These are phyloP conservation scores for Lampropteryx suffumata DNA, from an alignment of 2,888 invertebrate genomes.

Conservation along the genomic window DNA sequence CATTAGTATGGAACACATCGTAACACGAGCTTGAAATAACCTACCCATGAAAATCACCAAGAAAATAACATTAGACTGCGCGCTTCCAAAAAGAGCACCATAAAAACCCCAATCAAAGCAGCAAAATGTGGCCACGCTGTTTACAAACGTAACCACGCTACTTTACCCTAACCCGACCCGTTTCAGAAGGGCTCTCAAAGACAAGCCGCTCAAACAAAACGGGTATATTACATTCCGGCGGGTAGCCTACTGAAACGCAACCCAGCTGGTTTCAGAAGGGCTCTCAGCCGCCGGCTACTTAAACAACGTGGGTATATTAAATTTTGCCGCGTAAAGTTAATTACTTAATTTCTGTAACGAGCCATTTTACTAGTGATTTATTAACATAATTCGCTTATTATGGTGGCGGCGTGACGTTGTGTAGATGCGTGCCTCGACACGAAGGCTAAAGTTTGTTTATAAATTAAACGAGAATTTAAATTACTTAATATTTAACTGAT, in stretches of 20 bases:
- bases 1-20: no score
- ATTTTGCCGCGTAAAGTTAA: constrained; percentile 54
- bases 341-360: constrained; percentile 73
- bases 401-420: constrained; percentile 51
- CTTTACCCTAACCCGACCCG: constrained; percentile 43
- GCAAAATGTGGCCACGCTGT: constrained; percentile 42
- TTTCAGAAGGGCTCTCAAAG: constrained; percentile 42
- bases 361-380: constrained; percentile 64
- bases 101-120: constrained; percentile 17
- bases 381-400: constrained; percentile 68
- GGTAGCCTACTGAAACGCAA: constrained; percentile 31
- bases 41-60: no score
- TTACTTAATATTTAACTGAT: no score
- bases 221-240: constrained; percentile 34
- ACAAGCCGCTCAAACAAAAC: constrained; percentile 28
- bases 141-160: constrained; percentile 57
- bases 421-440: constrained; percentile 27
- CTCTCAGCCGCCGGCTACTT: constrained; percentile 30
- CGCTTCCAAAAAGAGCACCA: constrained; percentile 11
- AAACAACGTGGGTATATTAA: constrained; percentile 30
- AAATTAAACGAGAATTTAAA: not conserved
- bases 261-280: constrained; percentile 42
- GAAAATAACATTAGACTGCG: not conserved
- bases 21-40: no score
- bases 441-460: constrained; percentile 23